Conservation (phyloP, 2,113 vertebrate species). For the Calidris pugnax region DNA sequence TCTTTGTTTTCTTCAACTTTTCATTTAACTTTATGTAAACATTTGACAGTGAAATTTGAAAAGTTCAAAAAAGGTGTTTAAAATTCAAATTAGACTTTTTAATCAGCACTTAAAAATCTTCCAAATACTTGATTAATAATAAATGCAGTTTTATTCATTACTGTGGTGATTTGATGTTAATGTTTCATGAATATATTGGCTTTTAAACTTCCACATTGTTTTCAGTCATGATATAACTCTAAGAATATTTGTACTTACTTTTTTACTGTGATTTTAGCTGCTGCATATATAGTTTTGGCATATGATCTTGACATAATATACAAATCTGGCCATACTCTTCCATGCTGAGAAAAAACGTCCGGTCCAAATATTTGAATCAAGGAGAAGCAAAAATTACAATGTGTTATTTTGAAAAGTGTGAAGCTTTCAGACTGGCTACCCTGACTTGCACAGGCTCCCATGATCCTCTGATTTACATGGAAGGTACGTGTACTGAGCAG, state of each 20-base stretch:
- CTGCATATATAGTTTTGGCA: neutral
- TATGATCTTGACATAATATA: accelerated
- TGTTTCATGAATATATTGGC: neutral
- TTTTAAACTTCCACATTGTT: neutral
- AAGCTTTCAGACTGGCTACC: neutral
- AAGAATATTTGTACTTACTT: neutral
- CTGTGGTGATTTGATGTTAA: neutral
- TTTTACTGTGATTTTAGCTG: neutral
- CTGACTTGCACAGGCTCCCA: neutral
- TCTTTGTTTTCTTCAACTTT: conserved; percentile 11
- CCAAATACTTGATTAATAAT: conserved; percentile 11
- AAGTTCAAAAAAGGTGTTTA: conserved; percentile 21
- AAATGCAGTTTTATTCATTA: neutral
- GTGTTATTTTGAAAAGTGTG: neutral
- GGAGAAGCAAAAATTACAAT: neutral
- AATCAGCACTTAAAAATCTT: conserved; percentile 3
- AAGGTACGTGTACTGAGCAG: neutral
- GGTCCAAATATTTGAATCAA: neutral
- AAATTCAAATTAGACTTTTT: conserved; percentile 21
- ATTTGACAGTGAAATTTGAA: neutral
- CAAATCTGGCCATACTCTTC: neutral
- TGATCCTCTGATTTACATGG: neutral
- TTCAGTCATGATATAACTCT: neutral
- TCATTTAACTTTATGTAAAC: conserved; percentile 6
- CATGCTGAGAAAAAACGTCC: accelerated